phyloP scores from a whole-genome alignment of 2,797 vertebrate genomes.

The Chrysocyon brachyurus region DNA sequence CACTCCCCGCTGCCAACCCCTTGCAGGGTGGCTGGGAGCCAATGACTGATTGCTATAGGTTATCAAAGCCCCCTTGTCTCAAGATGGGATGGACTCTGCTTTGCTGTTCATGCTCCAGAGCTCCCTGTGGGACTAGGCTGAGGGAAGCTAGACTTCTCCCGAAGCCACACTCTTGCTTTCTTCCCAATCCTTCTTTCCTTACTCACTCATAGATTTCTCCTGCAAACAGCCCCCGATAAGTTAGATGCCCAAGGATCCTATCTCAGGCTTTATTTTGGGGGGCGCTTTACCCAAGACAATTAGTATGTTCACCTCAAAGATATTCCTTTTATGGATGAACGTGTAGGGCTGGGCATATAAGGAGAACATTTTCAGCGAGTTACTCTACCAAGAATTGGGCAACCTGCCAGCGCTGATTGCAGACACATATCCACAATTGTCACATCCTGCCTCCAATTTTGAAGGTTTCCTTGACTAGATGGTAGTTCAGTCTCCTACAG shows the following conservation, averaged over 20 bases:
- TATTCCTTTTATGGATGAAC: background rate
- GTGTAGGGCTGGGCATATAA: background rate
- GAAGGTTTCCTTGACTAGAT: background rate
- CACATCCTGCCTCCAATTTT: background rate
- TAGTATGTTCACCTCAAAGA: background rate
- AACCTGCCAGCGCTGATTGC: background rate
- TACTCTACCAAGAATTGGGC: background rate
- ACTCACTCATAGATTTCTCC: background rate
- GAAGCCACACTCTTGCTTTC: conserved; percentile 1
- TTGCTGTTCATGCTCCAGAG: background rate
- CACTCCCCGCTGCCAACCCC: background rate
- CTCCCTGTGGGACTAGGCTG: background rate
- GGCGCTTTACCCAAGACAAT: background rate
- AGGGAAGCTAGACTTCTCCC: background rate
- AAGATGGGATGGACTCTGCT: background rate
- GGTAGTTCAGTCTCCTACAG: background rate
- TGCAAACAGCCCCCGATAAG: background rate
- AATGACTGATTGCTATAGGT: background rate
- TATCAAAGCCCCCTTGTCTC: background rate
- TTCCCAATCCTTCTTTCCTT: background rate
- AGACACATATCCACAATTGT: background rate
- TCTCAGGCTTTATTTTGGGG: conserved; percentile 2
- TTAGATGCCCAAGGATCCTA: background rate
- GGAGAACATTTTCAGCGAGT: background rate
- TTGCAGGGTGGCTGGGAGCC: background rate